Percentiles rank a stretch among this genome's conserved stretches.
Conservation (phyloP, 2,888 invertebrate species). For the Drosophila affinis region DNA sequence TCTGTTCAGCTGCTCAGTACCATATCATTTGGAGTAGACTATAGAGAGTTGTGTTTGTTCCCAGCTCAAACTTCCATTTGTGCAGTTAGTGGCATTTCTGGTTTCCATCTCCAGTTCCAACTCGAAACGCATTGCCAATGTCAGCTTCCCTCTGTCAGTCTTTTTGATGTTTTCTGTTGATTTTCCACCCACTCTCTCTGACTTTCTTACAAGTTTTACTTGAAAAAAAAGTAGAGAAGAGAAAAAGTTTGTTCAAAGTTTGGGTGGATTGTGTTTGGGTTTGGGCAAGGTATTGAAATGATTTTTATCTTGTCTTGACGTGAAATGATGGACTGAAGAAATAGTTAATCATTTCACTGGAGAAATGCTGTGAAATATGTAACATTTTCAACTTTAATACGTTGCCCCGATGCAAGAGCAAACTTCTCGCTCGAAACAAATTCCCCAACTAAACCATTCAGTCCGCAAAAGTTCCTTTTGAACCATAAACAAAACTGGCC, state of each 20-base stretch:
- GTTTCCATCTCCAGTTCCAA: neutral
- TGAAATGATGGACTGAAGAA: neutral
- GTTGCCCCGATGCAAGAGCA: neutral
- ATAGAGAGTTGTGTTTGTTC: slow-evolving; percentile 23
- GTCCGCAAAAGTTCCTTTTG: neutral
- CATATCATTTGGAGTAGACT: slow-evolving; percentile 38
- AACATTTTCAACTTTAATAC: neutral
- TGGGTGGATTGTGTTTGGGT: slow-evolving; percentile 36
- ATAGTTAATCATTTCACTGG: neutral
- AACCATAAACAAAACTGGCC: neutral
- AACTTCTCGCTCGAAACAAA: neutral
- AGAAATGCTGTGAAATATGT: neutral
- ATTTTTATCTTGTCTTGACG: slow-evolving; percentile 16
- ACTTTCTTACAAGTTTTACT: slow-evolving; percentile 41
- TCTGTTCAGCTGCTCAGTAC: slow-evolving; percentile 16
- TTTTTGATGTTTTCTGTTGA: slow-evolving; percentile 42
- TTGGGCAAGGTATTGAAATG: slow-evolving; percentile 15
- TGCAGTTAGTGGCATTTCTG: slow-evolving; percentile 34
- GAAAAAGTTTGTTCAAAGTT: slow-evolving; percentile 57
- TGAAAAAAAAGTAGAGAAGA: neutral
- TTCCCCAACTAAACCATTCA: neutral
- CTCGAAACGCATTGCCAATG: slow-evolving; percentile 34
- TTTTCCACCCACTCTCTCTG: neutral
- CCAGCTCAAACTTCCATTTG: neutral
- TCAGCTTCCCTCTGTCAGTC: slow-evolving; percentile 25